These are phyloP conservation scores for Procapra przewalskii DNA, from an alignment of 2,113 vertebrate genomes.

Conservation along the genomic window DNA sequence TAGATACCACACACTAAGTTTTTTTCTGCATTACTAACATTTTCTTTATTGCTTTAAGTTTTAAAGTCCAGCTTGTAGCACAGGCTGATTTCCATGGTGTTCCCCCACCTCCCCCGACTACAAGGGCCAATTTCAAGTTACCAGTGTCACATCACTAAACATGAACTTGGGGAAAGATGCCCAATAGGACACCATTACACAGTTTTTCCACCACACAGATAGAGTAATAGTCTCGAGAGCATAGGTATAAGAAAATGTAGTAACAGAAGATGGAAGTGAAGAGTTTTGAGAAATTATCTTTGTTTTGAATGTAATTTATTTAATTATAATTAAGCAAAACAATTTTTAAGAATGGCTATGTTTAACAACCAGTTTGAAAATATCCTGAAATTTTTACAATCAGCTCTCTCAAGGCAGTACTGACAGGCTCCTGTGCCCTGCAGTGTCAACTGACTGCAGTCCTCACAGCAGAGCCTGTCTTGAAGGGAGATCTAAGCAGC, in stretches of 20 bases:
- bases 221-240: not conserved
- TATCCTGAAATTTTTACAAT: not conserved
- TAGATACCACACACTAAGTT: not conserved
- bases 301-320: not conserved
- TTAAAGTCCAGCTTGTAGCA: not conserved
- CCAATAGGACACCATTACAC: not conserved
- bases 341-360: not conserved
- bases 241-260: not conserved
- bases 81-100: not conserved
- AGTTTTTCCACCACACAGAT: not conserved
- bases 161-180: not conserved
- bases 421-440: not conserved
- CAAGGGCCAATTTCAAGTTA: not conserved
- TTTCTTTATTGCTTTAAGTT: not conserved
- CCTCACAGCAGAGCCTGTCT: not conserved
- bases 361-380: not conserved
- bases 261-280: not conserved
- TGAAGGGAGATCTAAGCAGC: not conserved
- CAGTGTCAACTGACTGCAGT: not conserved
- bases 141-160: not conserved
- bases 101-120: not conserved
- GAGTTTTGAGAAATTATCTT: not conserved
- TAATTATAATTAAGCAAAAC: not conserved
- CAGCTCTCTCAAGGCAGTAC: not conserved
- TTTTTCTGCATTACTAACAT: not conserved